Percentiles rank a stretch among this genome's conserved stretches.
Conservation (phyloP, 2,113 vertebrate species). For the Chaenocephalus aceratus region DNA sequence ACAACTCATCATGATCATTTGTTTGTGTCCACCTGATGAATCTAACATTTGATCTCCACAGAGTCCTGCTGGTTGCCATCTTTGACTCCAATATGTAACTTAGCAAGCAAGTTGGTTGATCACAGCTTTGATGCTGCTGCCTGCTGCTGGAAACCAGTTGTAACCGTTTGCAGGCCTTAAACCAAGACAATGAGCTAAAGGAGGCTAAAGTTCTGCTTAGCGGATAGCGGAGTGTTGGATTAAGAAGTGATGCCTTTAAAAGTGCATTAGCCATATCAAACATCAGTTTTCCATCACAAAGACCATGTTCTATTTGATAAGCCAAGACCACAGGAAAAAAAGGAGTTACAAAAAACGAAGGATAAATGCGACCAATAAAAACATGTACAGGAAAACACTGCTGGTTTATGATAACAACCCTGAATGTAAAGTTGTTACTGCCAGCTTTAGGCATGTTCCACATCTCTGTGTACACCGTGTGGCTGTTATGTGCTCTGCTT, state of each 20-base stretch:
- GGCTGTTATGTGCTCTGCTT: conserved; percentile 7
- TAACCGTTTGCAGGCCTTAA: neutral
- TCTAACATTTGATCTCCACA: neutral
- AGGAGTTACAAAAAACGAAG: neutral
- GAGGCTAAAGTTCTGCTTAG: neutral
- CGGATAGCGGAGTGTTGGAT: no score
- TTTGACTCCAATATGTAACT: no score
- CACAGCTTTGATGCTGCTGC: no score
- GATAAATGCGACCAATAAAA: neutral
- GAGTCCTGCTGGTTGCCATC: neutral
- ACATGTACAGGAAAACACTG: neutral
- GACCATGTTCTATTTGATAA: neutral
- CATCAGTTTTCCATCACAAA: neutral
- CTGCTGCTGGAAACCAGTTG: no score
- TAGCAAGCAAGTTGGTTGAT: no score
- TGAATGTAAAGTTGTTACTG: neutral
- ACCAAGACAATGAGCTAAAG: neutral
- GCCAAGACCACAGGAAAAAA: neutral
- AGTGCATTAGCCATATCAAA: no score
- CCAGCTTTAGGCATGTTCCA: conserved; percentile 28
- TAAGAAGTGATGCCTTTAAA: no score
- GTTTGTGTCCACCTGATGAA: no score
- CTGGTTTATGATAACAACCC: neutral
- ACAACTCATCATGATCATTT: no score
- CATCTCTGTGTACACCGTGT: neutral